These are phyloP conservation scores for Marronus borbonicus DNA, from an alignment of 2,888 invertebrate species.

Conservation along the genomic window DNA sequence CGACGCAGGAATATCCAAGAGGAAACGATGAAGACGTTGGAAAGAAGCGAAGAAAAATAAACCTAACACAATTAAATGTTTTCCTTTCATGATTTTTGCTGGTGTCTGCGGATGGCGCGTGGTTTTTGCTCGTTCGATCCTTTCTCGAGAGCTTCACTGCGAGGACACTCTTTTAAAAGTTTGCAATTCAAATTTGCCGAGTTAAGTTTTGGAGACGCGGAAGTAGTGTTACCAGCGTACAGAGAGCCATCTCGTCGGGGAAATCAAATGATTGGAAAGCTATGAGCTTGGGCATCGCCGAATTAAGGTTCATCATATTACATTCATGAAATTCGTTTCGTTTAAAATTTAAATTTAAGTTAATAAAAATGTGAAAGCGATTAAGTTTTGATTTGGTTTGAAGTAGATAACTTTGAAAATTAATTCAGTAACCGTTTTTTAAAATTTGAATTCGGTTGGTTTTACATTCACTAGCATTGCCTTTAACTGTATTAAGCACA, in stretches of 20 bases:
- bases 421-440: too few species aligned
- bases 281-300: too few species aligned
- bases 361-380: too few species aligned
- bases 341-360: too few species aligned
- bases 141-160: constrained; percentile 12
- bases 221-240: constrained; percentile 2
- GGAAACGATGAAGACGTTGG: constrained; percentile 5
- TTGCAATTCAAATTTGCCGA: constrained; percentile 60
- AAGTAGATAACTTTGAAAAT: too few species aligned
- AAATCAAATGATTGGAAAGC: too few species aligned
- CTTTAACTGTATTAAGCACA: too few species aligned
- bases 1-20: not conserved
- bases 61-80: constrained; percentile 42
- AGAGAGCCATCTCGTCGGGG: not conserved
- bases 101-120: not conserved
- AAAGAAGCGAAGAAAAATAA: constrained; percentile 31
- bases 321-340: too few species aligned
- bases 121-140: constrained; percentile 34
- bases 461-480: too few species aligned
- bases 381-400: too few species aligned
- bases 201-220: constrained; percentile 54
- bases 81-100: constrained; percentile 41
- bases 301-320: too few species aligned
- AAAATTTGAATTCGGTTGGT: too few species aligned
- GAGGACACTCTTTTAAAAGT: constrained; percentile 55